Percentiles rank a stretch among this genome's conserved stretches.
Evolutionary conservation across 2,113 vertebrate species (phyloP).

Genomic region (Vicugna pacos): DNA sequence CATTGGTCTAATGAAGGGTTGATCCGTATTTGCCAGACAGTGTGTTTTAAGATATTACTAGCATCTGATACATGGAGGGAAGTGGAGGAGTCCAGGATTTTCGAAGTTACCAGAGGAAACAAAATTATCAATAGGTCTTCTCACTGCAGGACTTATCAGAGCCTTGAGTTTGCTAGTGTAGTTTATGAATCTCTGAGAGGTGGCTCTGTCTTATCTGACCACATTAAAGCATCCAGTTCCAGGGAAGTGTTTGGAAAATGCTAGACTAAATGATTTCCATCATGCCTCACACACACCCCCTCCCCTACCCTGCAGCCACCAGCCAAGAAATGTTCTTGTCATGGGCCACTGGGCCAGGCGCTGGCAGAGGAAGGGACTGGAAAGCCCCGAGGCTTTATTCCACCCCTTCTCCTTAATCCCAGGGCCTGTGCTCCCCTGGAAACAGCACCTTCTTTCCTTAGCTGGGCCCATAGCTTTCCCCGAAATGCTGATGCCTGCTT

Average conservation of each 20-base stretch:
- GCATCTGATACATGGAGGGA: background rate
- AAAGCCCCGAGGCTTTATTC: background rate
- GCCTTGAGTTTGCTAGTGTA: background rate
- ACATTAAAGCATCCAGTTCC: background rate
- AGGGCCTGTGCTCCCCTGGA: background rate
- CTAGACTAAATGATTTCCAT: background rate
- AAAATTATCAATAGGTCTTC: background rate
- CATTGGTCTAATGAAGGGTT: background rate
- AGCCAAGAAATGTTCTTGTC: conserved; percentile 60
- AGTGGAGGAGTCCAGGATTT: background rate
- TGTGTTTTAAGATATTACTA: background rate
- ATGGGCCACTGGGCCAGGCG: conserved; percentile 6
- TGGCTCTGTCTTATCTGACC: background rate
- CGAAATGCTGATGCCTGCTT: background rate
- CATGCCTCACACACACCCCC: background rate
- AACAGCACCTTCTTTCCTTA: conserved; percentile 22
- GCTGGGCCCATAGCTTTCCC: background rate
- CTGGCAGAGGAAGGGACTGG: conserved; percentile 22
- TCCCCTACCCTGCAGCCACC: background rate
- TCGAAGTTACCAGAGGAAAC: background rate
- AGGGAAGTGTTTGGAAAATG: background rate
- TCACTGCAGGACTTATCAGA: background rate
- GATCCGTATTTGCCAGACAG: background rate
- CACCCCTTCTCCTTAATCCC: background rate
- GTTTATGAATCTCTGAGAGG: background rate